Conservation (phyloP, 2,888 invertebrate genomes). For the Sturmia bella region DNA sequence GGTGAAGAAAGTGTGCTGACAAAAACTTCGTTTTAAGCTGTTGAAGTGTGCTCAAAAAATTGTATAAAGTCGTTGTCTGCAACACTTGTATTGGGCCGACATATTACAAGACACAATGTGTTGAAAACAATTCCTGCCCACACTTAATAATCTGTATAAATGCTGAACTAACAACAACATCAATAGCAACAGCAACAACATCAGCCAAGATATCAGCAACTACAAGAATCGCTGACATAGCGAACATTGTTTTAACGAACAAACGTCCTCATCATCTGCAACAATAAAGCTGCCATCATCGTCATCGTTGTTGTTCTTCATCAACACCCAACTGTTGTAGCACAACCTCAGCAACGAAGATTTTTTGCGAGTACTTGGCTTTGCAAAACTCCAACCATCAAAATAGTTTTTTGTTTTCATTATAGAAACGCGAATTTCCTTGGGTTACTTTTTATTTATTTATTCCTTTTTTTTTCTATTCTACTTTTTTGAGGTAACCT, state of each 20-base stretch:
- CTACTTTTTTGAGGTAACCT: background rate
- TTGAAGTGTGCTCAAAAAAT: slow-evolving; percentile 62
- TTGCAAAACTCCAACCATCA: slow-evolving; percentile 19
- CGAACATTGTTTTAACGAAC: slow-evolving; percentile 69
- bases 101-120: slow-evolving; percentile 69
- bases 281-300: slow-evolving; percentile 51
- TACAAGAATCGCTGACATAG: slow-evolving; percentile 75
- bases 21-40: slow-evolving; percentile 44
- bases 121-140: slow-evolving; percentile 70
- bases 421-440: slow-evolving; percentile 1
- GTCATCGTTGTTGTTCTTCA: slow-evolving; percentile 46
- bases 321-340: slow-evolving; percentile 66
- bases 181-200: slow-evolving; percentile 43
- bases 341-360: slow-evolving; percentile 48
- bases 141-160: slow-evolving; percentile 68
- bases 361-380: background rate
- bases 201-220: slow-evolving; percentile 68
- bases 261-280: slow-evolving; percentile 48
- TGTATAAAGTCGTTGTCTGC: slow-evolving; percentile 68
- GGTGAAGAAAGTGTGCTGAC: background rate
- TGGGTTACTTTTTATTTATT: background rate
- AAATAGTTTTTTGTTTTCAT: slow-evolving; percentile 47
- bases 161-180: slow-evolving; percentile 61
- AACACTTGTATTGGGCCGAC: slow-evolving; percentile 68
- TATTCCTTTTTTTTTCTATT: slow-evolving; percentile 5